These are phyloP conservation scores for Leptocoma aspasia DNA, from an alignment of 2,113 vertebrate genomes.

Conservation along the genomic window DNA sequence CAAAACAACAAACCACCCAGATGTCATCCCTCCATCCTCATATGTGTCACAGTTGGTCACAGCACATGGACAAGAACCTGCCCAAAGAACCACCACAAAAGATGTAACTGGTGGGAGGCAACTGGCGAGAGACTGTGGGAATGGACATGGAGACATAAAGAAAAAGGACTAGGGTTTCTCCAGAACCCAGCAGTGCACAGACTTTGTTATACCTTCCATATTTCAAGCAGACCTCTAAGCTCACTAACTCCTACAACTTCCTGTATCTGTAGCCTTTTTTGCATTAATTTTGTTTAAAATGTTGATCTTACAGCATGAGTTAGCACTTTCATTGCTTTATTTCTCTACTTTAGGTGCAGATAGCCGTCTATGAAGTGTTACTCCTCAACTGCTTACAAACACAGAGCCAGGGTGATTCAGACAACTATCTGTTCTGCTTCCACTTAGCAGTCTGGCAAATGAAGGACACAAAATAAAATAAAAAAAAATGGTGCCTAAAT, in stretches of 20 bases:
- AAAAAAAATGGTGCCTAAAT: background rate
- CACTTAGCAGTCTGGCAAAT: background rate
- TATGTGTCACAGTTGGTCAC: background rate
- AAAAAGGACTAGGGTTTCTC: background rate
- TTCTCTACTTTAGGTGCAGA: background rate
- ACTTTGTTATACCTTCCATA: background rate
- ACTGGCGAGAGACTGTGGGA: background rate
- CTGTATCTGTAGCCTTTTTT: background rate
- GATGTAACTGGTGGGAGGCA: background rate
- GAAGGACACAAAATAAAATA: background rate
- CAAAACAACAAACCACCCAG: background rate
- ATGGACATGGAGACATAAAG: background rate
- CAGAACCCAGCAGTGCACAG: background rate
- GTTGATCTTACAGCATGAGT: background rate
- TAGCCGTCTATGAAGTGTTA: background rate
- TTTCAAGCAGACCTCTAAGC: background rate
- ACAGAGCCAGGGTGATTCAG: background rate
- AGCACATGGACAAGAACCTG: background rate
- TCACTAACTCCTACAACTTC: background rate
- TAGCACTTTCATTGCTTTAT: background rate
- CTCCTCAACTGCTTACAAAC: background rate
- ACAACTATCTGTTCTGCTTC: background rate
- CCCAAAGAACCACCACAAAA: background rate
- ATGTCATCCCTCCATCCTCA: background rate
- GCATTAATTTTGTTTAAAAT: background rate